These are phyloP conservation scores for Macrophya annulata DNA, from an alignment of 2,888 invertebrate genomes.

Conservation along the genomic window DNA sequence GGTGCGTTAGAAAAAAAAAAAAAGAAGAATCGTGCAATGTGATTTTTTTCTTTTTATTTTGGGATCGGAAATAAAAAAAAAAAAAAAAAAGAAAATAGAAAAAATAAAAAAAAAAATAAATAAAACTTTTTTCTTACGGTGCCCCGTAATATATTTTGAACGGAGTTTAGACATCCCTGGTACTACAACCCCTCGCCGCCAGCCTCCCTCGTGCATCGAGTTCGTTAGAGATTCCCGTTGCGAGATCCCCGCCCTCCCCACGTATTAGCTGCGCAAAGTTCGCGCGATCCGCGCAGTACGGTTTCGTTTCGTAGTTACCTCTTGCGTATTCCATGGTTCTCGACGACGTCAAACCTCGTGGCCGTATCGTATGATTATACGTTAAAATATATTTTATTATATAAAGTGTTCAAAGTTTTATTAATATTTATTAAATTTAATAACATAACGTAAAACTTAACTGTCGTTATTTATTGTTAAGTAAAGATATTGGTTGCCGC, in stretches of 20 bases:
- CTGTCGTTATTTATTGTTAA: constrained; percentile 1
- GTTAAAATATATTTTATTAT: background rate
- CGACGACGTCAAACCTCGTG: constrained; percentile 48
- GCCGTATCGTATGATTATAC: background rate
- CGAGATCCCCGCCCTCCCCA: constrained; percentile 72
- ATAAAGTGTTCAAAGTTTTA: background rate
- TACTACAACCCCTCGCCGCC: constrained; percentile 60
- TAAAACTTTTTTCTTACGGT: too few species aligned
- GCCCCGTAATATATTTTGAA: background rate
- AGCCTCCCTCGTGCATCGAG: constrained; percentile 73
- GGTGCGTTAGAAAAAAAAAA: background rate
- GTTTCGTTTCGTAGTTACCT: constrained; percentile 47
- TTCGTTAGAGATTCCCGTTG: constrained; percentile 77
- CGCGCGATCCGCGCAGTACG: constrained; percentile 38
- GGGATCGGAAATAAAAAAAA: background rate
- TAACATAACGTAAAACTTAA: background rate
- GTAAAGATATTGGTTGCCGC: constrained; percentile 12
- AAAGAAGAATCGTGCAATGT: background rate
- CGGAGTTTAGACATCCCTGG: constrained; percentile 32
- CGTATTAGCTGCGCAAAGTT: constrained; percentile 43
- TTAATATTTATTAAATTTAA: background rate
- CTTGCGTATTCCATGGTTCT: constrained; percentile 37
- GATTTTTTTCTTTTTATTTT: too few species aligned
- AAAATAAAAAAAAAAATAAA: too few species aligned
- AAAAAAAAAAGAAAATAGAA: too few species aligned